phyloP scores from a whole-genome alignment of 1,140 invertebrate species.

The Colletes gigas region DNA sequence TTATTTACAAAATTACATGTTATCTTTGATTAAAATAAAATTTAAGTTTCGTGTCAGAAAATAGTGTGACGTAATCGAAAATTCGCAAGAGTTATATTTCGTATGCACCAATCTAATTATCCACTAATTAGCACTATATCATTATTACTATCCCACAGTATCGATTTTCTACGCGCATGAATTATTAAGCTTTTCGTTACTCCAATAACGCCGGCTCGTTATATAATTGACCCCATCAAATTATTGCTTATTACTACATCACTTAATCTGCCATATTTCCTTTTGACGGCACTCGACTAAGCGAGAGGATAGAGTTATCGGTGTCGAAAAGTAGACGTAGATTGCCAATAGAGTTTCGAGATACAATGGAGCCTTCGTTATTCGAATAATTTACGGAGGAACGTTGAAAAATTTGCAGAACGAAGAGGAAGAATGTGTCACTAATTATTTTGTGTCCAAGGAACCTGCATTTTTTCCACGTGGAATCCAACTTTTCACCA shows the following conservation, averaged over 20 bases:
- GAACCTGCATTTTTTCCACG: too few species aligned
- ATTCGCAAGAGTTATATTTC: neutral
- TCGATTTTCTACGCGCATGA: neutral
- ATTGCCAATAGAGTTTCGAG: neutral
- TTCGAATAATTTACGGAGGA: too few species aligned
- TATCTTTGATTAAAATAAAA: too few species aligned
- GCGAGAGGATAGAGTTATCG: neutral
- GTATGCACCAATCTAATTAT: neutral
- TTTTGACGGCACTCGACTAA: neutral
- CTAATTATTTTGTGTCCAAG: too few species aligned
- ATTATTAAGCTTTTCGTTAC: constrained; percentile 4
- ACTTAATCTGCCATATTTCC: neutral
- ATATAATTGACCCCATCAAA: constrained; percentile 22
- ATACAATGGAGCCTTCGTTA: too few species aligned
- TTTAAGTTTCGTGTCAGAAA: too few species aligned
- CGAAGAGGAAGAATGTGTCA: too few species aligned
- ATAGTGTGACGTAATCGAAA: too few species aligned
- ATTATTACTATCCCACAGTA: neutral
- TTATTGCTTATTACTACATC: constrained; percentile 6
- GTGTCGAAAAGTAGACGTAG: neutral
- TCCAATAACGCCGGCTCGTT: neutral
- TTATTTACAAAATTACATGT: too few species aligned
- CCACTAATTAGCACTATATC: neutral
- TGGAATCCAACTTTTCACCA: too few species aligned
- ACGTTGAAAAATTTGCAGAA: too few species aligned